Evolutionary conservation across 2,888 invertebrate species (phyloP), one percentile per base, ranked within the genome.

Genomic region (Acronicta psi): DNA sequence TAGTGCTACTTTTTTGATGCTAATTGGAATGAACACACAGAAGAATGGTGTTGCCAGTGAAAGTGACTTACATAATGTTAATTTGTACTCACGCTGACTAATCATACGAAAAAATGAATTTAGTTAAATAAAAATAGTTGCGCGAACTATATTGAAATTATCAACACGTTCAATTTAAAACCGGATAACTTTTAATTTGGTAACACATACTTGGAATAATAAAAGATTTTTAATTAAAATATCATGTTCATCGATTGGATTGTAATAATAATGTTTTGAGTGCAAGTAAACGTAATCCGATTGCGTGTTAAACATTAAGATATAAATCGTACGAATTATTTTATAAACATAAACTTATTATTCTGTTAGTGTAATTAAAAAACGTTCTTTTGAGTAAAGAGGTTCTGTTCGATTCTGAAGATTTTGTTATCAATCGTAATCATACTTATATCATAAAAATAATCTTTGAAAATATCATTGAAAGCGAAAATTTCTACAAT

Each of bases 1-100:
- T 82, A 81, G 81, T 65, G 59, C 59, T 82, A 81, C 80, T 79
- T 83, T 86, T 84, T 78, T 76, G 78, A 83, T 90, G 90, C 87
- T 92, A 91, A 92, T 90, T 90, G 88, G 83, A 88, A 86, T 83
- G 83, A 83, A 82, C 85, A 84, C 84, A 84, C 79, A 79, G 63
- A 78, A 69, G 81, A 85, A 84, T 79, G 69, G 76, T 74, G 81
- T 59, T 65, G 63, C 65, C 51, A 75, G 92, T 84, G 92, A 92
- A 92, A 92, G 92, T 88, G 55, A 18, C 67, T 91, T 90, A 75
- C 75, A 74, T 83, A 89, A 92, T 71, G 55, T 69, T 78, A 81
- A 83, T 85, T 82, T 82, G 62, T 73, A 72, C 76, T 69, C 56
- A 51, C 44, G 58, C 63, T 50, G 73, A 75, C 75, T 82, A 83